Conservation (phyloP, 2,888 invertebrate genomes). For the Alviniconcha strummeri region DNA sequence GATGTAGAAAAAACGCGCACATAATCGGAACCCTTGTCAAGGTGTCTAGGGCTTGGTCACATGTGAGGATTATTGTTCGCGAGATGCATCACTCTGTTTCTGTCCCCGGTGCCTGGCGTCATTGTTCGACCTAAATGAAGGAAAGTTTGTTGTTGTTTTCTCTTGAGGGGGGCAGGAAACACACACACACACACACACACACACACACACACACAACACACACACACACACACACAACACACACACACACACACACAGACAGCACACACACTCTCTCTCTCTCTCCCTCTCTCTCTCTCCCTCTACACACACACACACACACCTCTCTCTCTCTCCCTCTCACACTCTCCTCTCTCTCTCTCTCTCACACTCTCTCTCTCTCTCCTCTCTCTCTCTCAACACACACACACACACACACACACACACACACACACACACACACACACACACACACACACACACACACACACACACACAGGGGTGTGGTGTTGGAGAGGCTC, state of each 20-base stretch:
- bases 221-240: background rate
- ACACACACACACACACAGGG: conserved; percentile 8
- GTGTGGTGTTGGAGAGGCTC: too few species aligned
- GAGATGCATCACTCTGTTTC: too few species aligned
- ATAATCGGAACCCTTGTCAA: too few species aligned
- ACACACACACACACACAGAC: background rate
- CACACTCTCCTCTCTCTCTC: background rate
- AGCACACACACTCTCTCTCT: background rate
- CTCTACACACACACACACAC: background rate
- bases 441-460: background rate
- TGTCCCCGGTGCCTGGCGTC: too few species aligned
- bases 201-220: too few species aligned
- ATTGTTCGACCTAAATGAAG: too few species aligned
- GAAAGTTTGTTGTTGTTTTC: too few species aligned
- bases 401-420: background rate
- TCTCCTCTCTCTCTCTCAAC: background rate
- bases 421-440: conserved; percentile 21
- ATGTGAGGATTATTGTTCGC: too few species aligned
- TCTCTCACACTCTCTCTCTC: background rate
- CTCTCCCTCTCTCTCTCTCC: background rate
- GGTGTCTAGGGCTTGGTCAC: too few species aligned
- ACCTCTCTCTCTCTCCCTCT: background rate
- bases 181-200: too few species aligned
- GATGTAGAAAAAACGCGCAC: too few species aligned
- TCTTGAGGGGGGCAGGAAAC: too few species aligned